Conservation (phyloP, 2,797 vertebrate genomes). For the Typhlichthys eigenmanni region DNA sequence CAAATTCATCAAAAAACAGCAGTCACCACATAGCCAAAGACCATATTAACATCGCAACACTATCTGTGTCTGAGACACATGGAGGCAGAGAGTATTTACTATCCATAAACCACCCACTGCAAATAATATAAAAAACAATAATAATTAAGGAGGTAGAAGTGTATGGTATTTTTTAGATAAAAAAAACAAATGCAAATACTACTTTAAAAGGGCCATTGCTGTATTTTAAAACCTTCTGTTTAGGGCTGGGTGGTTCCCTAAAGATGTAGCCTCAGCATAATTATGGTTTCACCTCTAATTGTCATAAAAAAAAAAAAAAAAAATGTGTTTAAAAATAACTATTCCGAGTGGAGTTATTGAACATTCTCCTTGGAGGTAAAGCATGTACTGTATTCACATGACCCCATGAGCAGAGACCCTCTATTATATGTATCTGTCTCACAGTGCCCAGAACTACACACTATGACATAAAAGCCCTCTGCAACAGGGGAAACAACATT, state of each 20-base stretch:
- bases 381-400: too few species aligned
- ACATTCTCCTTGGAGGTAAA: too few species aligned
- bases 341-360: too few species aligned
- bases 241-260: too few species aligned
- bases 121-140: conserved; percentile 6
- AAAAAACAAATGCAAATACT: neutral
- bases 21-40: conserved; percentile 3
- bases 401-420: too few species aligned
- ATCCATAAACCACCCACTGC: neutral
- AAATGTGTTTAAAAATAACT: too few species aligned
- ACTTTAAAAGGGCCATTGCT: too few species aligned
- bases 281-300: too few species aligned
- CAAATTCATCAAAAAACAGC: conserved; percentile 41
- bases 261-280: too few species aligned
- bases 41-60: conserved; percentile 5
- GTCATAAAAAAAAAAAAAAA: too few species aligned
- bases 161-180: neutral
- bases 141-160: conserved; percentile 17
- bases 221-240: too few species aligned
- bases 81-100: neutral
- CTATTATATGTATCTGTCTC: too few species aligned
- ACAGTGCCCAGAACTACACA: neutral
- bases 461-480: neutral
- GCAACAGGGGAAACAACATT: conserved; percentile 8
- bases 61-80: conserved; percentile 9